These are phyloP conservation scores for Bryconaethiops microstoma DNA, from an alignment of 2,797 vertebrate genomes.

Conservation along the genomic window DNA sequence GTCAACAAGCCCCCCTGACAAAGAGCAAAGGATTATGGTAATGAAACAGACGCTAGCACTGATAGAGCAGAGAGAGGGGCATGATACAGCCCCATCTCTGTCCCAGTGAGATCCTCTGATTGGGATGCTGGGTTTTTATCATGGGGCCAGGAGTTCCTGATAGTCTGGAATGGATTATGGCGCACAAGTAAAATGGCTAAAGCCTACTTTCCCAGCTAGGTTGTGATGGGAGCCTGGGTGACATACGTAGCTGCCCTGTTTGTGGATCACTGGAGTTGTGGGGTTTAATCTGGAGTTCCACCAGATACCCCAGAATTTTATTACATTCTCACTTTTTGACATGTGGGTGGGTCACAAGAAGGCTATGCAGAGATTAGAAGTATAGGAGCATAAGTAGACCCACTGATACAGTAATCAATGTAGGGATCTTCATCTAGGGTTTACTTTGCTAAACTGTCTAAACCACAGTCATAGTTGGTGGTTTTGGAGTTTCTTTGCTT, in stretches of 20 bases:
- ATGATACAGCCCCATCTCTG: conserved; percentile 63
- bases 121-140: conserved; percentile 55
- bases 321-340: neutral
- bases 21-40: conserved; percentile 69
- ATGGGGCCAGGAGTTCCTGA: conserved; percentile 33
- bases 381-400: neutral
- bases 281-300: conserved; percentile 37
- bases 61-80: conserved; percentile 48
- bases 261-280: conserved; percentile 34
- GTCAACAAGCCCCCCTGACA: conserved; percentile 70
- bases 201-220: conserved; percentile 26
- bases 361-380: neutral
- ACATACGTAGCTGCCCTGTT: conserved; percentile 17
- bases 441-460: neutral
- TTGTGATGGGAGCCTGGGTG: neutral
- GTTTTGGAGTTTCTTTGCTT: conserved; percentile 27
- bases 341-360: neutral
- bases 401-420: neutral
- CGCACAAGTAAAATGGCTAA: conserved; percentile 39
- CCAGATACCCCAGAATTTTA: neutral
- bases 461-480: neutral
- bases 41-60: conserved; percentile 59
- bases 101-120: conserved; percentile 60
- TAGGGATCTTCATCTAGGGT: neutral
- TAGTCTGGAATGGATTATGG: conserved; percentile 39